Evolutionary conservation across 2,797 vertebrate genomes (phyloP), one percentile per base, ranked within the genome.

Genomic region (Lepilemur ruficaudatus): DNA sequence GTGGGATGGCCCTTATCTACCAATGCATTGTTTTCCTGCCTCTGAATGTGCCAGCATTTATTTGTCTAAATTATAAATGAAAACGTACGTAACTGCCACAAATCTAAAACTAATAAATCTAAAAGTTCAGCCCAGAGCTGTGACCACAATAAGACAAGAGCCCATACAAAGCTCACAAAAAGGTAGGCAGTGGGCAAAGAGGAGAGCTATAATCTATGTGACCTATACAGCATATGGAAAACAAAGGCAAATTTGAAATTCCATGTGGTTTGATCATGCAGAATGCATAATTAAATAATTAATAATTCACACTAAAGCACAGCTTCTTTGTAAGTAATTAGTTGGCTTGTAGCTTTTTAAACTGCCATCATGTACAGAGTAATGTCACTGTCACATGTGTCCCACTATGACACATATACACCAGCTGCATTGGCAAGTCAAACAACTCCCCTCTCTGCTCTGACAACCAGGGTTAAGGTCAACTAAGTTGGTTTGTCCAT

Each of bases 91-190:
- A 90, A 38, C 67, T 67, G 73, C 38, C 91, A 93, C 75, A 86
- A 83, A 94, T 89, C 46, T 91, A 72, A 95, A 91, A 89, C 52
- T 41, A 94, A 41, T 59, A 65, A 91, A 70, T 78, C 70, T 93
- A 48, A 86, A 85, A 80, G 23, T 80, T 92, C 82, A 81, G 81
- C 41, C 28, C 32, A 57, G 63, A 96, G 63, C 38, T 86, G 23
- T 43, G 75, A 43, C 11, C 22, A 81, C n/a, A 65, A 46, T 30
- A 7, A 93, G 73, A 72, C 13, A 76, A 83, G 32, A 88, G 15
- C n/a, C 32, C n/a, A 73, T 11, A 38, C 17, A 81, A 80, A 90
- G 14, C 65, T 73, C 41, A 78, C 25, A 52, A 70, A 86, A 88
- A 79, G 15, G 22, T 3, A 83, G 61, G 48, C 41, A 70, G 46